Percentiles rank a stretch among this genome's conserved stretches.
Evolutionary conservation across 2,888 invertebrate species (phyloP).

Genomic region (Volucella zonaria): DNA sequence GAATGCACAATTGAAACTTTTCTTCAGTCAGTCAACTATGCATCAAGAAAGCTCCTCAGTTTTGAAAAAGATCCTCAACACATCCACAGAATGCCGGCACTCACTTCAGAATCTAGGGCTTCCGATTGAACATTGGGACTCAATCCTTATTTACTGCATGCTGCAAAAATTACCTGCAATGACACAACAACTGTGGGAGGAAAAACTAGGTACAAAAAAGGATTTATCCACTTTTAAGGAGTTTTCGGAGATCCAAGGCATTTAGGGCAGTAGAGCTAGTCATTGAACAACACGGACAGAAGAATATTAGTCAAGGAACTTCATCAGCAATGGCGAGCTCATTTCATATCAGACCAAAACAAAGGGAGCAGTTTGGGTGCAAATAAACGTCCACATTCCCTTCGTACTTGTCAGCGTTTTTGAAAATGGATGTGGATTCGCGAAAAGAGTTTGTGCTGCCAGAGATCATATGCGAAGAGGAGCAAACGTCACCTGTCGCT

Average conservation of each 20-base stretch:
- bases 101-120: constrained; percentile 20
- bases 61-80: constrained; percentile 5
- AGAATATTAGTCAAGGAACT: neutral
- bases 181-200: constrained; percentile 37
- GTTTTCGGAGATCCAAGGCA: too few relatives aligned
- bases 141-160: constrained; percentile 27
- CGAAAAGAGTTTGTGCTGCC: neutral
- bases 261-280: neutral
- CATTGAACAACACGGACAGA: neutral
- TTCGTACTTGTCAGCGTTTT: constrained; percentile 13
- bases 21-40: constrained; percentile 15
- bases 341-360: too few relatives aligned
- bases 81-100: constrained; percentile 21
- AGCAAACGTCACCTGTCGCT: too few relatives aligned
- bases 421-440: constrained; percentile 18
- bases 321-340: neutral
- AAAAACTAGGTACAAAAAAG: neutral
- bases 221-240: too few relatives aligned
- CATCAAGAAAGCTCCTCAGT: constrained; percentile 11
- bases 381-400: constrained; percentile 13
- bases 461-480: too few relatives aligned
- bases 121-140: constrained; percentile 31
- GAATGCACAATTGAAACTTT: constrained; percentile 14
- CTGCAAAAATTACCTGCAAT: constrained; percentile 7
- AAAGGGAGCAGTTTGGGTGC: neutral